These are phyloP conservation scores for Palythoa grandis DNA, from an alignment of 92 coral and sea anemone genomes.

Conservation along the genomic window DNA sequence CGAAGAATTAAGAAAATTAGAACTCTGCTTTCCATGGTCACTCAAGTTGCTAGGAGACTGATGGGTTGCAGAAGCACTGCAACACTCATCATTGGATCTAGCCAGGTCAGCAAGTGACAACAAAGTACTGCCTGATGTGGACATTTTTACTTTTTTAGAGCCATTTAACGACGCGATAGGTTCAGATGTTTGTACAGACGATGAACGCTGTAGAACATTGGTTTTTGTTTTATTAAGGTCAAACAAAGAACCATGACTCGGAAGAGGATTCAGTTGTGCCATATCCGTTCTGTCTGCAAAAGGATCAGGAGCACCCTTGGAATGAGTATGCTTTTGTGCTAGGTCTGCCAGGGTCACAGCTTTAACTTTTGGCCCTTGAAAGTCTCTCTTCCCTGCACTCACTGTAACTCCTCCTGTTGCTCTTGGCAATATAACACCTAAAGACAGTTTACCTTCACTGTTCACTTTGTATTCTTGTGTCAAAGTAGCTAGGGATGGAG, in stretches of 20 bases:
- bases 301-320: neutral
- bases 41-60: neutral
- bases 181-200: neutral
- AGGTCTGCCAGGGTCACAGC: constrained; percentile 10
- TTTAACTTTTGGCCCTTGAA: neutral
- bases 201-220: neutral
- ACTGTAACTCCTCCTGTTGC: neutral
- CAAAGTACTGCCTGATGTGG: neutral
- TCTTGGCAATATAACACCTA: no score
- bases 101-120: neutral
- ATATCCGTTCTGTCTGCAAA: neutral
- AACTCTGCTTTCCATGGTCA: neutral
- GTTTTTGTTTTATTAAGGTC: neutral
- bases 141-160: neutral
- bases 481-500: neutral
- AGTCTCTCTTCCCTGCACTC: neutral
- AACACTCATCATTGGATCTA: neutral
- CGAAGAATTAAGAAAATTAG: neutral
- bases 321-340: neutral
- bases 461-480: neutral
- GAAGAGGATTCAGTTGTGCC: neutral
- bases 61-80: neutral
- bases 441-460: neutral
- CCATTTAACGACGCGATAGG: neutral
- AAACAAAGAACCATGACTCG: neutral